Evolutionary conservation across 1,140 invertebrate genomes (phyloP).

Genomic region (Zelostemma sp.): DNA sequence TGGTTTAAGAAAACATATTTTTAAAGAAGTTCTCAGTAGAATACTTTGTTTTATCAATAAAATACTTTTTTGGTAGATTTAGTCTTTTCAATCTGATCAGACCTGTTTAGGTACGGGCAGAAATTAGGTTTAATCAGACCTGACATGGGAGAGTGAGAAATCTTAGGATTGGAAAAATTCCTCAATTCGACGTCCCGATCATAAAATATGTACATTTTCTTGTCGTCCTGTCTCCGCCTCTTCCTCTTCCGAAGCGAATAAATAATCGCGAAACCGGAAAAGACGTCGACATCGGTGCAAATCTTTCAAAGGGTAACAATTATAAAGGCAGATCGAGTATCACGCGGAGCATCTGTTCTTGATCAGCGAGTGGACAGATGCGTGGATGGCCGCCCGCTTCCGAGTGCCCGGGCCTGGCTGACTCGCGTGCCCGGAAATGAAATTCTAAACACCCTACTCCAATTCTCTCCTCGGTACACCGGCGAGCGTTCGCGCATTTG

Average conservation of each 20-base stretch:
- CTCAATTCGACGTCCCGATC: no score
- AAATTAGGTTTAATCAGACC: no score
- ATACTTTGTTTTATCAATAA: no score
- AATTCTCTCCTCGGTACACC: conserved; percentile 11
- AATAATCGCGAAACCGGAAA: conserved; percentile 4
- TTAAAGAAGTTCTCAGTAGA: no score
- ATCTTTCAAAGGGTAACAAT: conserved; percentile 28
- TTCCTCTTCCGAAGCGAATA: background rate
- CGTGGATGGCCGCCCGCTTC: conserved; percentile 21
- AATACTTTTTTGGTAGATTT: no score
- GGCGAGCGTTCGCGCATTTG: conserved; percentile 30
- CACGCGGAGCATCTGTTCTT: conserved; percentile 28
- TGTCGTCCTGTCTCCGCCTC: background rate
- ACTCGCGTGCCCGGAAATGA: conserved; percentile 48
- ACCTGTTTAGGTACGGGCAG: no score
- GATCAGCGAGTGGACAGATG: conserved; percentile 43
- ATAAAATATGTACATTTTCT: no score
- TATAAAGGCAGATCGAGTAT: conserved; percentile 17
- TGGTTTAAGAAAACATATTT: no score
- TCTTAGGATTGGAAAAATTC: no score
- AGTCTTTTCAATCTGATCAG: no score
- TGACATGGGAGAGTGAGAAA: no score
- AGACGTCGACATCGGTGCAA: conserved; percentile 15
- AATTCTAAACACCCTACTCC: conserved; percentile 41
- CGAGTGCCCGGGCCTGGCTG: conserved; percentile 19